Evolutionary conservation across 2,888 invertebrate species (phyloP).

Genomic region (Strigamia maritima): DNA sequence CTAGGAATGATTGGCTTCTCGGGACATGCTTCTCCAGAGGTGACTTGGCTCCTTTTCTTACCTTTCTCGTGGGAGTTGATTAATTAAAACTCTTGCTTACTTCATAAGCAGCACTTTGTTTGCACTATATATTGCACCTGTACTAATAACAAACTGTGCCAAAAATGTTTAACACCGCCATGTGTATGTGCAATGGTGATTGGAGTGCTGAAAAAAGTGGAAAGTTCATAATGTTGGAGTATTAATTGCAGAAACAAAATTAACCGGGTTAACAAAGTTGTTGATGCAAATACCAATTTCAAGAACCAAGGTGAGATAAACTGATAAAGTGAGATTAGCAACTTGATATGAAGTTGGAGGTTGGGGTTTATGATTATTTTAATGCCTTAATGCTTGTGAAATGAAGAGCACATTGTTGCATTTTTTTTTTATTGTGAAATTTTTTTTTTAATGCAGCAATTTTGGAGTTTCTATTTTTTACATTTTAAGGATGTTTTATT

Average conservation of each 20-base stretch:
- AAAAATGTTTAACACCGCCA: neutral
- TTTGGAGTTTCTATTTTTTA: too few species aligned
- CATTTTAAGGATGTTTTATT: too few species aligned
- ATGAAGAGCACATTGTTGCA: neutral
- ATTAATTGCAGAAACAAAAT: neutral
- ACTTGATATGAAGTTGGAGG: neutral
- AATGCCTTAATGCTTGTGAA: neutral
- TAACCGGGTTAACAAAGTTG: neutral
- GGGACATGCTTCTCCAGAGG: conserved; percentile 29
- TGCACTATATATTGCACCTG: conserved; percentile 18
- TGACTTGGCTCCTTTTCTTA: conserved; percentile 31
- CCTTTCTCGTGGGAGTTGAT: conserved; percentile 24
- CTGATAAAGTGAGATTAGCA: neutral
- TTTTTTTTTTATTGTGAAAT: too few species aligned
- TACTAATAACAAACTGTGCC: conserved; percentile 15
- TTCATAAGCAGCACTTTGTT: conserved; percentile 31
- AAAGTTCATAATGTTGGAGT: neutral
- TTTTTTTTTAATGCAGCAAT: too few species aligned
- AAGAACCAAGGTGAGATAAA: neutral
- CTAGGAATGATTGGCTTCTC: conserved; percentile 33
- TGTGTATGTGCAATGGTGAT: neutral
- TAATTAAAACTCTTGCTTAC: conserved; percentile 22
- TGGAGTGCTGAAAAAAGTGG: neutral
- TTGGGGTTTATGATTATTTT: neutral
- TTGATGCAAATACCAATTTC: neutral